Evolutionary conservation across 1,140 invertebrate genomes (phyloP).

Genomic region (Neodiprion pinetum): DNA sequence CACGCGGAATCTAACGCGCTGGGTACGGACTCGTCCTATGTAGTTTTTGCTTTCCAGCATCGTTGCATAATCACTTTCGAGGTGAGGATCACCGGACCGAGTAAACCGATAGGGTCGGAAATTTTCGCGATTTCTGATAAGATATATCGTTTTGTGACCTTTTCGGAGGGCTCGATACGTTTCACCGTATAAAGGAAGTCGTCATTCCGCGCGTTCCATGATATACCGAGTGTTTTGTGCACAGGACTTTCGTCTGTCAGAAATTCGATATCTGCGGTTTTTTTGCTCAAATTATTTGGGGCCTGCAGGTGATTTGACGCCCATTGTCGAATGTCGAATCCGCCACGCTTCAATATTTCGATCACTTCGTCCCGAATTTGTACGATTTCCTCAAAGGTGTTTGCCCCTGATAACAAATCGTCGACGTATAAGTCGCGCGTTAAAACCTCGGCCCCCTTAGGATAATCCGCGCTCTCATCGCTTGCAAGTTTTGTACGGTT

Average conservation of each 20-base stretch:
- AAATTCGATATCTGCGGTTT: neutral
- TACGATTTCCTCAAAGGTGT: too few relatives aligned
- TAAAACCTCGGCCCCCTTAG: too few relatives aligned
- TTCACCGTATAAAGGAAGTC: neutral
- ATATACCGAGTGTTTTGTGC: slow-evolving; percentile 17
- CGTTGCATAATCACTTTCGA: slow-evolving; percentile 25
- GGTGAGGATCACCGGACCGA: slow-evolving; percentile 33
- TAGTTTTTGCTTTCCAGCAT: too few relatives aligned
- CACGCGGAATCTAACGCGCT: too few relatives aligned
- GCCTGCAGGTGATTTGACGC: slow-evolving; percentile 30
- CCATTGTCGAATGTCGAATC: slow-evolving; percentile 43
- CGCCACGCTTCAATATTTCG: slow-evolving; percentile 30
- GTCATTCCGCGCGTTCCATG: slow-evolving; percentile 22
- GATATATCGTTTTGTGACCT: slow-evolving; percentile 29
- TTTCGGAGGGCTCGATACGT: neutral
- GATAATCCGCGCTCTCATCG: too few relatives aligned
- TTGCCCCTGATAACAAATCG: too few relatives aligned
- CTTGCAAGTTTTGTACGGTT: too few relatives aligned
- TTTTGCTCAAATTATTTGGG: neutral
- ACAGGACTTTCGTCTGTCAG: slow-evolving; percentile 5
- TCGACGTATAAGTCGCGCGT: too few relatives aligned
- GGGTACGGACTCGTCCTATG: too few relatives aligned
- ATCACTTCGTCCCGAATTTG: slow-evolving; percentile 25
- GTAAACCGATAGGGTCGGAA: slow-evolving; percentile 35
- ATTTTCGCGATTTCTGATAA: slow-evolving; percentile 23